Percentiles rank a stretch among this genome's conserved stretches.
phyloP scores from a whole-genome alignment of 2,888 invertebrate species.

The Chesias legatella region DNA sequence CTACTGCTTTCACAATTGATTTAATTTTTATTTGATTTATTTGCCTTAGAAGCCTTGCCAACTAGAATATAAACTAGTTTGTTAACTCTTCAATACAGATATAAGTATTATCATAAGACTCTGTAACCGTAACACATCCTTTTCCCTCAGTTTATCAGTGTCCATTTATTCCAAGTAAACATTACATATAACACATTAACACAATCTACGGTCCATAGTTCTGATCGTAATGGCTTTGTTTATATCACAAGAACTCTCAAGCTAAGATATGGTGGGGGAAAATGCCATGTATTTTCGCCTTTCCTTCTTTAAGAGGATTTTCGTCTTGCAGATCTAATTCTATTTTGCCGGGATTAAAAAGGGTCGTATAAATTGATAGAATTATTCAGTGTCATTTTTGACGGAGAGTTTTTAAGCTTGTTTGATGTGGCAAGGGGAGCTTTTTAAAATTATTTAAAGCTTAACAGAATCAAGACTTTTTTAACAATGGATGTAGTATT shows the following conservation, averaged over 20 bases:
- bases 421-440: neutral
- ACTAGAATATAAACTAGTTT: too few species aligned
- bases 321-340: slow-evolving; percentile 51
- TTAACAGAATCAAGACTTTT: too few species aligned
- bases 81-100: too few species aligned
- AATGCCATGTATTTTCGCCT: slow-evolving; percentile 33
- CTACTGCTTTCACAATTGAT: too few species aligned
- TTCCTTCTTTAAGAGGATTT: slow-evolving; percentile 42
- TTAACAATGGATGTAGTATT: too few species aligned
- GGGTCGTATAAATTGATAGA: slow-evolving; percentile 56
- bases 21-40: too few species aligned
- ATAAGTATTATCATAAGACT: neutral
- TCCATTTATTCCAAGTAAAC: slow-evolving; percentile 48
- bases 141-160: slow-evolving; percentile 28
- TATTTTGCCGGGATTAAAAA: slow-evolving; percentile 60
- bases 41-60: too few species aligned
- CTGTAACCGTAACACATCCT: slow-evolving; percentile 4
- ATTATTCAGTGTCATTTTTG: slow-evolving; percentile 48
- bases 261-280: slow-evolving; percentile 39
- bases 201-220: slow-evolving; percentile 64
- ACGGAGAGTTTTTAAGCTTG: slow-evolving; percentile 25
- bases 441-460: too few species aligned
- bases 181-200: slow-evolving; percentile 57
- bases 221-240: slow-evolving; percentile 70
- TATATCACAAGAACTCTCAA: slow-evolving; percentile 55